Percentiles rank a stretch among this genome's conserved stretches.
Conservation (phyloP, 2,113 vertebrate genomes). For the Progne subis region DNA sequence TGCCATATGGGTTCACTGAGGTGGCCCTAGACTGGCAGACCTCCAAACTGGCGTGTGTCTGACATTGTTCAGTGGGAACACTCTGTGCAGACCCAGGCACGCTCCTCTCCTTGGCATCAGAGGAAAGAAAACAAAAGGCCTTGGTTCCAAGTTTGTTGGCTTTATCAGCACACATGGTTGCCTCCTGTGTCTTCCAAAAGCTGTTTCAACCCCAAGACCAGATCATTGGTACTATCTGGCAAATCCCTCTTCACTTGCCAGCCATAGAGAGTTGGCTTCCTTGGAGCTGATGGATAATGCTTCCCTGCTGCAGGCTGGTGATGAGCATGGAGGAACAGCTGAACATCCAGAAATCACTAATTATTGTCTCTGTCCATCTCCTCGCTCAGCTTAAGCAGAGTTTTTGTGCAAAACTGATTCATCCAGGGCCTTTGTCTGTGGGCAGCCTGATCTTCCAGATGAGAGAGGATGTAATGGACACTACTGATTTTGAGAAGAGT, state of each 20-base stretch:
- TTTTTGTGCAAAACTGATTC: background rate
- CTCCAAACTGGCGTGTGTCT: constrained; percentile 76
- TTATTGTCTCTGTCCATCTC: background rate
- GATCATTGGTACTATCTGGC: background rate
- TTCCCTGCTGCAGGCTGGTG: background rate
- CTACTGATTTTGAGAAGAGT: background rate
- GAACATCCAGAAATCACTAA: background rate
- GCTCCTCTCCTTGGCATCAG: constrained; percentile 66
- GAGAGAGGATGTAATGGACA: background rate
- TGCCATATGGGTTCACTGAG: constrained; percentile 19
- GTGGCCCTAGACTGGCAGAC: constrained; percentile 55
- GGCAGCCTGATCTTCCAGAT: background rate
- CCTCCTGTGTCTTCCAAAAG: constrained; percentile 39
- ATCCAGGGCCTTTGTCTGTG: background rate
- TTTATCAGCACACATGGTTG: constrained; percentile 44
- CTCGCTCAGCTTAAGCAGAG: background rate
- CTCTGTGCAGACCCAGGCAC: constrained; percentile 65
- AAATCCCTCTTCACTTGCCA: constrained; percentile 1
- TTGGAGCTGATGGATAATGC: background rate
- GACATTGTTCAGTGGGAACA: constrained; percentile 72
- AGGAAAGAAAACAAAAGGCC: constrained; percentile 49
- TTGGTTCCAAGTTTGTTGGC: background rate
- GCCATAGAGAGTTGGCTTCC: background rate
- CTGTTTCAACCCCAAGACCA: constrained; percentile 27
- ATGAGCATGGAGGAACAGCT: background rate